A percentile compares a stretch with the other conserved stretches of the same genome.
Conservation (phyloP, 2,113 vertebrate genomes). For the Polypterus bichir region DNA sequence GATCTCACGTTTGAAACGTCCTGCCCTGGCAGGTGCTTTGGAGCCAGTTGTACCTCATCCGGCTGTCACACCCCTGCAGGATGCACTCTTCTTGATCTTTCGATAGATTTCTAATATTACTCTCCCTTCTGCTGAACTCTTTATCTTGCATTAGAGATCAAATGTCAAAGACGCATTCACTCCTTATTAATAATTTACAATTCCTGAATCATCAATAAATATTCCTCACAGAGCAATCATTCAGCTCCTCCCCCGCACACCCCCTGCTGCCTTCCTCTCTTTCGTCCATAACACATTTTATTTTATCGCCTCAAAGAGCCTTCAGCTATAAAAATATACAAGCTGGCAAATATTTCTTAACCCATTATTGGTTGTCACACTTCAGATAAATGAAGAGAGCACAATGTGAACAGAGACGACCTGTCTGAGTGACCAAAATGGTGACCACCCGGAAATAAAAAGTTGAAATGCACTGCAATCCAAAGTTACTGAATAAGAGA, state of each 20-base stretch:
- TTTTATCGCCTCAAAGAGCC: neutral
- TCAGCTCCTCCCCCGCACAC: constrained; percentile 28
- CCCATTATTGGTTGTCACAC: neutral
- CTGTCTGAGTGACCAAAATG: no score
- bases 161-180: constrained; percentile 61
- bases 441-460: no score
- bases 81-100: constrained; percentile 21
- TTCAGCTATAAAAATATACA: neutral
- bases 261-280: neutral
- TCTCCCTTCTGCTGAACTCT: neutral
- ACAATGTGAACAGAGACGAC: no score
- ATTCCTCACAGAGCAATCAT: constrained; percentile 57
- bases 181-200: constrained; percentile 60
- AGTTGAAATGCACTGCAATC: no score
- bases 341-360: neutral
- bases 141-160: constrained; percentile 31
- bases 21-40: neutral
- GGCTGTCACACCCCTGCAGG: neutral
- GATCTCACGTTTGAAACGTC: neutral
- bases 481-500: no score
- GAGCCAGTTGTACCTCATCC: neutral
- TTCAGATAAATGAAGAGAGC: no score
- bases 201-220: constrained; percentile 62
- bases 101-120: constrained; percentile 49
- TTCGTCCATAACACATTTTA: constrained; percentile 2